Evolutionary conservation across 2,113 vertebrate genomes (phyloP).

Genomic region (Abramis brama): DNA sequence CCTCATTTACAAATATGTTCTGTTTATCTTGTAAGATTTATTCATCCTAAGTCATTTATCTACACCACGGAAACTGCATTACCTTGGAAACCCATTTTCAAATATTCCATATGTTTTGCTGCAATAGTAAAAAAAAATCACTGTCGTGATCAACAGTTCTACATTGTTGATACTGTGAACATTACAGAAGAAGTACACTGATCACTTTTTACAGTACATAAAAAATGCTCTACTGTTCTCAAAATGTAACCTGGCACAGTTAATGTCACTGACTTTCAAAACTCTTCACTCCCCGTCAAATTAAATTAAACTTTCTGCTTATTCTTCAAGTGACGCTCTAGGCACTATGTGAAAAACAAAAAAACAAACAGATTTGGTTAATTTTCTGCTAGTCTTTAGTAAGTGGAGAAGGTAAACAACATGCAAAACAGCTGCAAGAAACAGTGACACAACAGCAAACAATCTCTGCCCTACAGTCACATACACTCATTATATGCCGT

Average conservation of each 20-base stretch:
- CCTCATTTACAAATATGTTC: too few species aligned
- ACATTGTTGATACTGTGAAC: neutral
- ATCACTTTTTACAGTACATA: neutral
- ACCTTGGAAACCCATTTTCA: conserved; percentile 65
- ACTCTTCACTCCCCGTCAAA: neutral
- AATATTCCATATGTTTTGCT: conserved; percentile 57
- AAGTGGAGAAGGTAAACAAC: neutral
- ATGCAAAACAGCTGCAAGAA: neutral
- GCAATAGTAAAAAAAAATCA: conserved; percentile 62
- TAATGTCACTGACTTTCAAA: conserved; percentile 3
- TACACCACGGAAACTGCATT: conserved; percentile 48
- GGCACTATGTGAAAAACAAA: neutral
- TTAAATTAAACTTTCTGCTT: neutral
- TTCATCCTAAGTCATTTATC: conserved; percentile 35
- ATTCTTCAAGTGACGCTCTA: neutral
- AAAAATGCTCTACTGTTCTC: neutral
- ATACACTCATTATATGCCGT: conserved; percentile 31
- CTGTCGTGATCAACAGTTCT: conserved; percentile 17
- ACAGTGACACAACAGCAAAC: conserved; percentile 1
- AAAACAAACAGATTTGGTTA: neutral
- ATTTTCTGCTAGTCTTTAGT: neutral
- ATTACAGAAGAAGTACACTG: neutral
- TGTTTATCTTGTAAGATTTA: conserved; percentile 10
- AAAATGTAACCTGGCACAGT: neutral
- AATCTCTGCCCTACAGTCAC: conserved; percentile 40